Conservation (phyloP, 2,797 vertebrate genomes). For the Dallia pectoralis region DNA sequence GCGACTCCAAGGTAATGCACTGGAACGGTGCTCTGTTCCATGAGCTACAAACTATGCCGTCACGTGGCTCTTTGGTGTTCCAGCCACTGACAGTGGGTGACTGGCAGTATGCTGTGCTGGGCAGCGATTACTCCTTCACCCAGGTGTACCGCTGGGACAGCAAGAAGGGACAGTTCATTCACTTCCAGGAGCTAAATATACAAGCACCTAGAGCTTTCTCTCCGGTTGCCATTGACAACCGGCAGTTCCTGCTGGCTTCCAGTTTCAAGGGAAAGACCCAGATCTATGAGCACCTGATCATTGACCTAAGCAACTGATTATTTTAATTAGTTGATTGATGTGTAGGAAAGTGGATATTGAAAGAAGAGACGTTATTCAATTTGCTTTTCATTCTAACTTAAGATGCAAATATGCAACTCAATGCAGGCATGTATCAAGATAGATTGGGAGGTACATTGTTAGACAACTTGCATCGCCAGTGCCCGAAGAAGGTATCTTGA, state of each 20-base stretch:
- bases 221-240: conserved; percentile 88
- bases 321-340: no score
- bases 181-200: conserved; percentile 96
- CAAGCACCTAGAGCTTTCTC: conserved; percentile 96
- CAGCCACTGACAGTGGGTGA: conserved; percentile 92
- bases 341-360: no score
- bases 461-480: no score
- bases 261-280: conserved; percentile 98
- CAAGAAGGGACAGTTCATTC: conserved; percentile 89
- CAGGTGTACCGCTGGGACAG: conserved; percentile 97
- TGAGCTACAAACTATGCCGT: conserved; percentile 97
- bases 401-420: no score
- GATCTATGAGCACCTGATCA: conserved; percentile 98
- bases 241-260: conserved; percentile 94
- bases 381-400: no score
- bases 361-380: no score
- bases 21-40: conserved; percentile 95
- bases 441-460: no score
- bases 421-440: no score
- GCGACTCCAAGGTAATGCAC: conserved; percentile 99
- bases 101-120: conserved; percentile 98
- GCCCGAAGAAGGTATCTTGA: no score
- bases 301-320: conserved; percentile 93
- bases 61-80: conserved; percentile 98
- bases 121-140: conserved; percentile 98